These are phyloP conservation scores for Eurytoma adleriae DNA, from an alignment of 2,888 invertebrate genomes.

Conservation along the genomic window DNA sequence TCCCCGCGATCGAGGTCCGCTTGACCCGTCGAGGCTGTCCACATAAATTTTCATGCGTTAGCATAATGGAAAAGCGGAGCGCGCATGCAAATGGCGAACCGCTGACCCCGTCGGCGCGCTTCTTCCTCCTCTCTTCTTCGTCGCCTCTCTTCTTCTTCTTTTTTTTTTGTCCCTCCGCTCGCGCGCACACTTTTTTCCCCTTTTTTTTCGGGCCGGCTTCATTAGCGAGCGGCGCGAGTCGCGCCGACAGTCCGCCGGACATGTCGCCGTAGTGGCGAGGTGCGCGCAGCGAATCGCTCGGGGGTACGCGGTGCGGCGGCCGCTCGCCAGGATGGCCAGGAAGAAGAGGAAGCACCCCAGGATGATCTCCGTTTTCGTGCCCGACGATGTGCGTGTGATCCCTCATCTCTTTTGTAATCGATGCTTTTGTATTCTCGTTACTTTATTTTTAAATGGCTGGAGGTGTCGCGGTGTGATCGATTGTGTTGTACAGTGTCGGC, in stretches of 20 bases:
- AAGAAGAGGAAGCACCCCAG: slow-evolving; percentile 71
- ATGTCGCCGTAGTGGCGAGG: slow-evolving; percentile 14
- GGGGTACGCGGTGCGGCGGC: background rate
- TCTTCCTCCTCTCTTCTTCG: slow-evolving; percentile 40
- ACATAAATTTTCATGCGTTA: slow-evolving; percentile 75
- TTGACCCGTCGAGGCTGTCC: slow-evolving; percentile 59
- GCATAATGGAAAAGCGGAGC: slow-evolving; percentile 75
- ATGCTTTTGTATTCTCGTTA: too few relatives aligned
- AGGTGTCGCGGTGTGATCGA: too few relatives aligned
- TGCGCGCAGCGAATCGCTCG: background rate
- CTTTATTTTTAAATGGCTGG: too few relatives aligned
- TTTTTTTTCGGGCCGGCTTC: slow-evolving; percentile 31
- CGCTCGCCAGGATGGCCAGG: slow-evolving; percentile 66
- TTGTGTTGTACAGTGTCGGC: too few relatives aligned
- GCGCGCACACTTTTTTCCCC: background rate
- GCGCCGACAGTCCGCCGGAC: slow-evolving; percentile 7
- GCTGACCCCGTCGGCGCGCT: slow-evolving; percentile 49
- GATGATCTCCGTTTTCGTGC: slow-evolving; percentile 72
- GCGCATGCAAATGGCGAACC: slow-evolving; percentile 58
- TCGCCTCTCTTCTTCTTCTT: slow-evolving; percentile 19
- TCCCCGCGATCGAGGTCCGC: slow-evolving; percentile 56
- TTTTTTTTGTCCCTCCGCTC: slow-evolving; percentile 42
- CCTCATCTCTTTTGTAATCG: background rate
- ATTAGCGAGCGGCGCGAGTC: slow-evolving; percentile 10
- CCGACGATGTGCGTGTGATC: slow-evolving; percentile 68